A percentile compares a stretch with the other conserved stretches of the same genome.
phyloP scores from a whole-genome alignment of 2,113 vertebrate species.

The Rhodinocichla rosea region DNA sequence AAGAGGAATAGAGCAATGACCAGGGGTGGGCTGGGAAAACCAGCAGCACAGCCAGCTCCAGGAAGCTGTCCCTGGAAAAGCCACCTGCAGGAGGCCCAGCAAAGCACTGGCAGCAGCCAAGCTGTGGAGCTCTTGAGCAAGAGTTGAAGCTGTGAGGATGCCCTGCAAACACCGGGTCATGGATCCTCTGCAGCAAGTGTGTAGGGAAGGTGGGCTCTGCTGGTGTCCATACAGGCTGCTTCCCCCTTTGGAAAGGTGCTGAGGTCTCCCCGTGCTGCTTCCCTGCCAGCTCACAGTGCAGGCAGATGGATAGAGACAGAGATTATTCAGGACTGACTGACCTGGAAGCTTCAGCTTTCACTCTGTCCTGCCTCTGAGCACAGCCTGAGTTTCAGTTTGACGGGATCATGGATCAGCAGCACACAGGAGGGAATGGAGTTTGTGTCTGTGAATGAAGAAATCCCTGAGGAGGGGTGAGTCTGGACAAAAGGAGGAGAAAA shows the following conservation, averaged over 20 bases:
- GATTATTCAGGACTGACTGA: rapidly evolving
- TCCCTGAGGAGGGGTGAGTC: not conserved
- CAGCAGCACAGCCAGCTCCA: not conserved
- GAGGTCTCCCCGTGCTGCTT: not conserved
- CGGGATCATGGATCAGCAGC: not conserved
- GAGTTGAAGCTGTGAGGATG: not conserved
- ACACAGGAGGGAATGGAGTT: not conserved
- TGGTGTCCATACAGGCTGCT: rapidly evolving
- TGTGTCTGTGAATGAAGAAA: not conserved
- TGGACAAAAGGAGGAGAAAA: not conserved
- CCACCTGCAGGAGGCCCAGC: rapidly evolving
- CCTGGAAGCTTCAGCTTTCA: not conserved
- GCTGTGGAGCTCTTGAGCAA: not conserved
- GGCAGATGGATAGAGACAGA: not conserved
- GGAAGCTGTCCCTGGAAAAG: not conserved
- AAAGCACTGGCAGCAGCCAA: not conserved
- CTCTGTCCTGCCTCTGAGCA: not conserved
- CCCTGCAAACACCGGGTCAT: rapidly evolving
- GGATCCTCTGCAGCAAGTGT: rapidly evolving
- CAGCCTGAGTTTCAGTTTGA: not conserved
- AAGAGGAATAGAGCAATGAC: rapidly evolving
- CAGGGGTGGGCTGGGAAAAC: not conserved
- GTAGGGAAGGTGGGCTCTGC: not conserved
- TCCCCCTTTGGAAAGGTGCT: not conserved
- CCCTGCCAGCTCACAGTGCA: not conserved